A percentile compares a stretch with the other conserved stretches of the same genome.
Conservation (phyloP, 1,140 invertebrate genomes). For the Oreohelix idahoensis region DNA sequence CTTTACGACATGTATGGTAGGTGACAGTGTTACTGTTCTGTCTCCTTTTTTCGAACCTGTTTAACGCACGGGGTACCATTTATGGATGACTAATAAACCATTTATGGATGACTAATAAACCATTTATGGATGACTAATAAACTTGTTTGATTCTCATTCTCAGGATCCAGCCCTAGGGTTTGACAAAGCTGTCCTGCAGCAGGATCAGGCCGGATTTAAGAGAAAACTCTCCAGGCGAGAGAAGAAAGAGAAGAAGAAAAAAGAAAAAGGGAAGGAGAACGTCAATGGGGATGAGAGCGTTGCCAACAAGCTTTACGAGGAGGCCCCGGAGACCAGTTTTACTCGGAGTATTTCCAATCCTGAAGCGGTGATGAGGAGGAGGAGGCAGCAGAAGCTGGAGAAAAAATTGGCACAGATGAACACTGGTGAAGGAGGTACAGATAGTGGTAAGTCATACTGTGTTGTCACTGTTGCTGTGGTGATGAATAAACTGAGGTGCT, state of each 20-base stretch:
- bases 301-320: constrained; percentile 74
- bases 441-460: constrained; percentile 77
- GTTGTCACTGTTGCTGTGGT: no score
- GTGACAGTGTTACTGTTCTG: no score
- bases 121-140: no score
- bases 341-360: constrained; percentile 99
- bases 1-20: no score
- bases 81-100: no score
- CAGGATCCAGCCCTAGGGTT: constrained; percentile 37
- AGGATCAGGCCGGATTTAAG: constrained; percentile 76
- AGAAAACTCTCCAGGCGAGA: constrained; percentile 98
- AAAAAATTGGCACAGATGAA: constrained; percentile 96
- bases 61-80: no score
- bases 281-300: constrained; percentile 54
- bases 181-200: constrained; percentile 30
- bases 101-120: no score
- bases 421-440: constrained; percentile 82
- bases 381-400: constrained; percentile 97
- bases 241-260: constrained; percentile 98
- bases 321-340: constrained; percentile 94
- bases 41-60: no score
- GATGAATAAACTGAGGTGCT: no score
- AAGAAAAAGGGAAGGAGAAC: constrained; percentile 80
- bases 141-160: no score
- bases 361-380: constrained; percentile 97